Evolutionary conservation across 2,888 invertebrate species (phyloP).

Genomic region (Odiellus spinosus): DNA sequence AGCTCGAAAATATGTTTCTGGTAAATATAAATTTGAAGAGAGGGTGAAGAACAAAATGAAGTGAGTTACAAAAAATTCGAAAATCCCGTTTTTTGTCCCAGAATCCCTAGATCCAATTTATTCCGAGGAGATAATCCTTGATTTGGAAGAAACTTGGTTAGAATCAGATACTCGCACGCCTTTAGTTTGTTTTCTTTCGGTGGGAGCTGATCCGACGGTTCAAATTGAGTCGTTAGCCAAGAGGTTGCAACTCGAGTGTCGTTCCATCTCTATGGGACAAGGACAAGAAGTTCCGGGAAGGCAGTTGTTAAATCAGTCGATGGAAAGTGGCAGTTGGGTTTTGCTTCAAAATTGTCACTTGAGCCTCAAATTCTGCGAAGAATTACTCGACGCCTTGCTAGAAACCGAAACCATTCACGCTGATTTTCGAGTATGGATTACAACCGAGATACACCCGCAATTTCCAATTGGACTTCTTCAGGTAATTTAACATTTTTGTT

Average conservation of each 20-base stretch:
- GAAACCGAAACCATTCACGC: conserved; percentile 69
- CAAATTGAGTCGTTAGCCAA: conserved; percentile 78
- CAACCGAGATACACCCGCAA: conserved; percentile 80
- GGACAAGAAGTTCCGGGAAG: conserved; percentile 81
- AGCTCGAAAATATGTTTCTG: conserved; percentile 74
- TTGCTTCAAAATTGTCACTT: conserved; percentile 88
- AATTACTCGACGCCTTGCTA: conserved; percentile 72
- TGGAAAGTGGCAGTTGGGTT: conserved; percentile 74
- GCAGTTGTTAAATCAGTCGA: conserved; percentile 60
- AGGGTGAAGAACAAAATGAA: too few relatives aligned
- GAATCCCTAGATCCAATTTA: conserved; percentile 73
- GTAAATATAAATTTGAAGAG: too few relatives aligned
- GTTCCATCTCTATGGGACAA: conserved; percentile 92
- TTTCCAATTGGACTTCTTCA: conserved; percentile 69
- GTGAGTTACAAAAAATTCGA: too few relatives aligned
- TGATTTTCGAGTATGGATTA: conserved; percentile 78
- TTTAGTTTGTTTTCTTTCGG: conserved; percentile 78
- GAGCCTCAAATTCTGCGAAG: conserved; percentile 83
- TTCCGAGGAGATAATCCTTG: conserved; percentile 78
- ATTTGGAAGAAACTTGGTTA: conserved; percentile 72
- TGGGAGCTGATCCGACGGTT: conserved; percentile 91
- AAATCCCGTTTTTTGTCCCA: conserved; percentile 8
- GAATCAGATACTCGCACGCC: conserved; percentile 81
- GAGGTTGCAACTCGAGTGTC: conserved; percentile 50
- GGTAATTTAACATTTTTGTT: conserved; percentile 24